These are phyloP conservation scores for Aldabrachelys gigantea DNA, from an alignment of 2,113 vertebrate species.

Conservation along the genomic window DNA sequence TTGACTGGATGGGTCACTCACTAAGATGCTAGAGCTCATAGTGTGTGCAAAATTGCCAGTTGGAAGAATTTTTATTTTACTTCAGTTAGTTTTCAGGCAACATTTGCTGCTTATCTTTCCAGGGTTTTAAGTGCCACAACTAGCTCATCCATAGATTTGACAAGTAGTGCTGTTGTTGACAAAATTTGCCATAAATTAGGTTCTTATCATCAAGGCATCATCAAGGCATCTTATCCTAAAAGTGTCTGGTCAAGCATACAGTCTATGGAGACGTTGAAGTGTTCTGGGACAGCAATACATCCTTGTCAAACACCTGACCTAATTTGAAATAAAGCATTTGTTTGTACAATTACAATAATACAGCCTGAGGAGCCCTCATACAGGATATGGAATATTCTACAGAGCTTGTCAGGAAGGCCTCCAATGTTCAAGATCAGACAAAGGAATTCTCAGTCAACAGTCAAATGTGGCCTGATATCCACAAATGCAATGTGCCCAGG, in stretches of 20 bases:
- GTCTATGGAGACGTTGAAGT: background rate
- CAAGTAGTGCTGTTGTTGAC: background rate
- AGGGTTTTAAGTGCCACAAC: background rate
- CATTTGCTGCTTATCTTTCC: background rate
- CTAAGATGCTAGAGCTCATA: background rate
- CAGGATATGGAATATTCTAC: background rate
- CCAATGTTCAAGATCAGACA: background rate
- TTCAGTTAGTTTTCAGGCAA: background rate
- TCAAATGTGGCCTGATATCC: background rate
- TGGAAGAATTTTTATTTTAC: background rate
- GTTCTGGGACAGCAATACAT: background rate
- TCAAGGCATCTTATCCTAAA: background rate
- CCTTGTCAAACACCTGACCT: background rate
- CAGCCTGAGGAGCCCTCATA: background rate
- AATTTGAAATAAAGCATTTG: background rate
- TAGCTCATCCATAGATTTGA: background rate
- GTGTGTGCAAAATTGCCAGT: background rate
- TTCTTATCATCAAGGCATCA: background rate
- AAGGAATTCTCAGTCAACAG: background rate
- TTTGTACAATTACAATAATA: background rate
- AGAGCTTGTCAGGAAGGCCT: background rate
- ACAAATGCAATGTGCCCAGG: background rate
- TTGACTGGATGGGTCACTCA: background rate
- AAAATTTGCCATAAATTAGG: background rate
- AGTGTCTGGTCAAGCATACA: background rate